Base-by-base conservation (phyloP, 2,113 vertebrate genomes). In the Chaetops frenatus region DNA sequence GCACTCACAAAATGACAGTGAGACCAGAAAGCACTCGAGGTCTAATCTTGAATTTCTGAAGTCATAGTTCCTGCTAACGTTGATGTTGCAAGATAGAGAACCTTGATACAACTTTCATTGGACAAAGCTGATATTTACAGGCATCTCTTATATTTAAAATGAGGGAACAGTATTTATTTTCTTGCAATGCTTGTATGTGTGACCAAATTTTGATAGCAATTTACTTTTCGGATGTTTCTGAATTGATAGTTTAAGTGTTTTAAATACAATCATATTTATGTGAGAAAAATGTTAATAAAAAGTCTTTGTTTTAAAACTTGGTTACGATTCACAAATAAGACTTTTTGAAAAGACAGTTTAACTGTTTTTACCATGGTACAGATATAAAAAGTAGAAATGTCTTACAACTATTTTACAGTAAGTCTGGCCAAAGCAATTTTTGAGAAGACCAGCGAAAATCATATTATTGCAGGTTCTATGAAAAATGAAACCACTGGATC, bases 1-100 rank as follows among this genome's bases (percentile, higher is more conserved):
- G 31, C 27, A n/a, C 40, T 84, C 35, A 44, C 20, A 33, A 23
- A 57, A 50, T 93, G 86, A 86, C 77, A 40, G 2, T 36, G 47
- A 90, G 56, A 76, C 88, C 94, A 95, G 9, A 78, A 94, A 83
- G 53, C 25, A 90, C 92, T 95, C 95, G 96, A 36, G 44, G 21
- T 76, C 64, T 78, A 62, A 84, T 50, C n/a, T 70, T 71, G 28
- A 25, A 45, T 29, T 80, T 54, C n/a, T 90, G 53, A 92, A 92
- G 53, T 44, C 27, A 40, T 56, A 79, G 51, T 12, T 84, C 16
- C 48, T 62, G 19, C 53, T 70, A 81, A 77, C 13, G 7, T 65
- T 76, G 76, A 60, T 29, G 12, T 23, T 47, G 11, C 35, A 78
- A 78, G 42, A 73, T 10, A 2, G 2, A 56, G 53, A 80, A 69